A percentile compares a stretch with the other conserved stretches of the same genome.
These are phyloP conservation scores for Luperina testacea DNA, from an alignment of 2,888 invertebrate species.

Conservation along the genomic window DNA sequence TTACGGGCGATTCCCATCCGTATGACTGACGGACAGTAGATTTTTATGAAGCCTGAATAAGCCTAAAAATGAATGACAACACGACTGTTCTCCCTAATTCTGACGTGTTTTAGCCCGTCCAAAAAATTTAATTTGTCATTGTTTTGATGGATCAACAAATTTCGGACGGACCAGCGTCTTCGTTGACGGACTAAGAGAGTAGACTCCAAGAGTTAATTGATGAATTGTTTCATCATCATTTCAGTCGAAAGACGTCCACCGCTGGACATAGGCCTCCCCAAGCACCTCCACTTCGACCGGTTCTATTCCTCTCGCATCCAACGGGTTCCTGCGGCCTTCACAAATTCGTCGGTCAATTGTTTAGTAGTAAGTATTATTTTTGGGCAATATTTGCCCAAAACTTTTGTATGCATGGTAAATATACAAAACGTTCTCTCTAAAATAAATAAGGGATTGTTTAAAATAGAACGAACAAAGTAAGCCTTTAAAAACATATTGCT, in stretches of 20 bases:
- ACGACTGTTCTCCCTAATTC: too few species aligned
- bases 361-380: background rate
- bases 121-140: background rate
- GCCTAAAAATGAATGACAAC: too few species aligned
- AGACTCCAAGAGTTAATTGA: background rate
- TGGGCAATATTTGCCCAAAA: constrained; percentile 6
- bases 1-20: too few species aligned
- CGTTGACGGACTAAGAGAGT: background rate
- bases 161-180: background rate
- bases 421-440: background rate
- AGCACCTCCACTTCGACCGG: background rate
- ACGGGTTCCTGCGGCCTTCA: background rate
- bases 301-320: background rate
- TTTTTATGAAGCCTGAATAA: too few species aligned
- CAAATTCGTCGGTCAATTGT: too few species aligned
- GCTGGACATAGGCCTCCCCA: background rate
- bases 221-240: background rate
- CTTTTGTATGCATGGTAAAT: background rate
- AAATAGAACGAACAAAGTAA: constrained; percentile 4
- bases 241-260: background rate
- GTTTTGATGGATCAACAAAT: background rate
- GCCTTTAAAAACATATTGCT: background rate
- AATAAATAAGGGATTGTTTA: constrained; percentile 9
- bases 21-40: too few species aligned
- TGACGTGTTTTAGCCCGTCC: too few species aligned